A percentile compares a stretch with the other conserved stretches of the same genome.
These are phyloP conservation scores for Ochropleura plecta DNA, from an alignment of 2,888 invertebrate genomes.

Conservation along the genomic window DNA sequence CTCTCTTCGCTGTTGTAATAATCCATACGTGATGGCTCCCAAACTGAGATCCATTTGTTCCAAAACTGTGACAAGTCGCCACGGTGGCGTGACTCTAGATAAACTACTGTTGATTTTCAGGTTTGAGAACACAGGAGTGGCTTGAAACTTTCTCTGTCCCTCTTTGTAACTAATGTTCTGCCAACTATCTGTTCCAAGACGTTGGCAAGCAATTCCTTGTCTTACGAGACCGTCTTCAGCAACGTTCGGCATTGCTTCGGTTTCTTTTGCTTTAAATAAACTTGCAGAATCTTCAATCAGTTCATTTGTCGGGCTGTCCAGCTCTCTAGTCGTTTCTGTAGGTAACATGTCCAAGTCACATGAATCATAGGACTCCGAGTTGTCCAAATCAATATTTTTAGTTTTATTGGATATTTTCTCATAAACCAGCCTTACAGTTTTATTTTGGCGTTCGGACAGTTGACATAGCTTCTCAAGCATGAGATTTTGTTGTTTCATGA, in stretches of 20 bases:
- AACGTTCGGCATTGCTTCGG: background rate
- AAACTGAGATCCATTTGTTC: constrained; percentile 22
- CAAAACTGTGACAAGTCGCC: background rate
- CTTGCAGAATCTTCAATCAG: background rate
- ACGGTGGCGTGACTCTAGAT: background rate
- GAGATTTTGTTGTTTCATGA: constrained; percentile 22
- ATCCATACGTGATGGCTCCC: constrained; percentile 19
- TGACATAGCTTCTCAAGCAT: constrained; percentile 30
- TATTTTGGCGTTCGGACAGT: constrained; percentile 25
- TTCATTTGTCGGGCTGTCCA: constrained; percentile 7
- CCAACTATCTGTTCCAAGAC: constrained; percentile 26
- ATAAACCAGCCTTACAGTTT: constrained; percentile 2
- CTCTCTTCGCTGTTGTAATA: constrained; percentile 27
- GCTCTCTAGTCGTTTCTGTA: background rate
- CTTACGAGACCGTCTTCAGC: constrained; percentile 13
- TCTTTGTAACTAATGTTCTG: constrained; percentile 10
- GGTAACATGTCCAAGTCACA: background rate
- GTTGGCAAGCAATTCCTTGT: constrained; percentile 35
- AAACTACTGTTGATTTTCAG: constrained; percentile 18
- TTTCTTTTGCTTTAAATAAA: background rate
- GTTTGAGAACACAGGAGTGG: constrained; percentile 23
- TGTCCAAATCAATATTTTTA: background rate
- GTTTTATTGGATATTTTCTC: background rate
- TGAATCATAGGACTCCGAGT: background rate
- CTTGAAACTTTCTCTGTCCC: constrained; percentile 1